Evolutionary conservation across 92 coral and sea anemone species (phyloP).

Genomic region (Porites cylindrica): DNA sequence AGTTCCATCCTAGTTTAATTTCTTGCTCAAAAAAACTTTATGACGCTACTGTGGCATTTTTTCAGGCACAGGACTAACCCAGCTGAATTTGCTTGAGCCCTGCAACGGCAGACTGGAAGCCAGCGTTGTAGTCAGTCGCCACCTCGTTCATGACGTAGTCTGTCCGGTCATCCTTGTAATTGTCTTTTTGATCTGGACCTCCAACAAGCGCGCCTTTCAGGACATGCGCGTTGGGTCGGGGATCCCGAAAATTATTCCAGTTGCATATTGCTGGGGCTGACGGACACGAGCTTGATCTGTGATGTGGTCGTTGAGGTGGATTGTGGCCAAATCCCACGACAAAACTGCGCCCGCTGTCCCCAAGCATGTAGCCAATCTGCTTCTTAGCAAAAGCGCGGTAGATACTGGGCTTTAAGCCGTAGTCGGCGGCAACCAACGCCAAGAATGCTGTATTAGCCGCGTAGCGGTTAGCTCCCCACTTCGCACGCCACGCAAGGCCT

Average conservation of each 20-base stretch:
- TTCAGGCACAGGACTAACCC: background rate
- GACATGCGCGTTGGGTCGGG: conserved; percentile 62
- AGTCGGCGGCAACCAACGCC: conserved; percentile 69
- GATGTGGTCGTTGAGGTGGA: conserved; percentile 76
- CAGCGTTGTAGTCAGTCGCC: conserved; percentile 84
- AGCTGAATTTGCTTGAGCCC: conserved; percentile 54
- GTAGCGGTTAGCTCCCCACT: conserved; percentile 79
- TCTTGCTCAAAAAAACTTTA: too few species aligned
- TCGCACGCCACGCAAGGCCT: conserved; percentile 74
- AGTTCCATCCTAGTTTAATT: too few species aligned
- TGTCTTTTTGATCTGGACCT: conserved; percentile 71
- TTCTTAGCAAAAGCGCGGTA: conserved; percentile 71
- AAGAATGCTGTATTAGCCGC: conserved; percentile 77
- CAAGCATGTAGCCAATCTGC: conserved; percentile 77
- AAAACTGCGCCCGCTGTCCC: conserved; percentile 74
- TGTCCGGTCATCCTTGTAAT: conserved; percentile 58
- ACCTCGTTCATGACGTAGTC: conserved; percentile 79
- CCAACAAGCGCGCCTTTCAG: conserved; percentile 75
- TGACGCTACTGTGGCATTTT: too few species aligned
- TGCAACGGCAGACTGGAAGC: conserved; percentile 82
- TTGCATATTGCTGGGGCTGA: conserved; percentile 49
- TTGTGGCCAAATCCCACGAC: conserved; percentile 77
- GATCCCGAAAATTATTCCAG: conserved; percentile 46
- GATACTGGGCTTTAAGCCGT: conserved; percentile 37
- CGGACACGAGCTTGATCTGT: conserved; percentile 75